phyloP scores from a whole-genome alignment of 1,140 invertebrate species.

The Portunus trituberculatus region DNA sequence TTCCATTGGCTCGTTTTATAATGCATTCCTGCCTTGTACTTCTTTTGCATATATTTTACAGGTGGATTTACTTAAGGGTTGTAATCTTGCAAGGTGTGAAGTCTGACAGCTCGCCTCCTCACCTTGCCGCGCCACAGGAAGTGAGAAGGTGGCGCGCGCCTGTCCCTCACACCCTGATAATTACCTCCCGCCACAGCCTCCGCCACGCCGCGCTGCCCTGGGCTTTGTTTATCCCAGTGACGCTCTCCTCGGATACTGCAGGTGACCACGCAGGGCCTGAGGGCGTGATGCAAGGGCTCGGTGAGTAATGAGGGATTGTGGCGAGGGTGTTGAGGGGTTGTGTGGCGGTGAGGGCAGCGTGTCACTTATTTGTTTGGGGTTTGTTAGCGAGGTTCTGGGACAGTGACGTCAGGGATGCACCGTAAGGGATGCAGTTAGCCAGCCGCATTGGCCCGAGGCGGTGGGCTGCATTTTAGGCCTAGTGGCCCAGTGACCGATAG shows the following conservation, averaged over 20 bases:
- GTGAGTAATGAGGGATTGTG: neutral
- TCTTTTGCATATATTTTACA: neutral
- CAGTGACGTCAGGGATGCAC: slow-evolving; percentile 52
- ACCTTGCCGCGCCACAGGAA: neutral
- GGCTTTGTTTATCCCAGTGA: neutral
- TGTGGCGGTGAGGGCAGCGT: neutral
- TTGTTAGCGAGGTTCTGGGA: neutral
- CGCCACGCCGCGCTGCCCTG: neutral
- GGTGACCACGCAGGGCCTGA: neutral
- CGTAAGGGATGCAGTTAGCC: slow-evolving; percentile 59
- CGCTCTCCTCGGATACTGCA: neutral
- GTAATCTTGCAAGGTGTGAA: neutral
- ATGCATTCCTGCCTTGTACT: neutral
- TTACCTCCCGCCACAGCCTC: neutral
- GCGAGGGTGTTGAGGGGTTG: too few relatives aligned
- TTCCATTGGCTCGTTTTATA: neutral
- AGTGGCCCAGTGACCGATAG: slow-evolving; percentile 48
- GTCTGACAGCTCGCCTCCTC: neutral
- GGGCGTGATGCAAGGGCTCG: neutral
- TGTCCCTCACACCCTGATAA: neutral
- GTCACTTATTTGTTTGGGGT: slow-evolving; percentile 24
- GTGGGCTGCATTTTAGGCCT: slow-evolving; percentile 48
- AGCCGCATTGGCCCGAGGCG: slow-evolving; percentile 31
- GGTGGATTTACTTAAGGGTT: neutral
- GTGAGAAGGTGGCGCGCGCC: neutral